These are phyloP conservation scores for Lamellibrachia satsuma DNA, from an alignment of 2,888 invertebrate genomes.

Conservation along the genomic window DNA sequence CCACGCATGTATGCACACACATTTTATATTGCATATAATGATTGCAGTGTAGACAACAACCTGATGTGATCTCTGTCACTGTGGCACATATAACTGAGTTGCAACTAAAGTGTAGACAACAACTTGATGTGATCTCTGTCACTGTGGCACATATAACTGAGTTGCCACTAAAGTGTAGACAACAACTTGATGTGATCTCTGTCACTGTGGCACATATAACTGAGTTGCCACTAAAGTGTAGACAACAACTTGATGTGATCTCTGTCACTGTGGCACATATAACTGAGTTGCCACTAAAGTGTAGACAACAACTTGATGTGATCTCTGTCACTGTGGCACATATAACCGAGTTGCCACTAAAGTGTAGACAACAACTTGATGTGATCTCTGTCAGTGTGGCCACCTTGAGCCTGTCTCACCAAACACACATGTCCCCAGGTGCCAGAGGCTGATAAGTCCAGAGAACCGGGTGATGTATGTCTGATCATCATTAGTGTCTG, in stretches of 20 bases:
- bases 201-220: not conserved
- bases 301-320: too few species aligned
- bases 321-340: too few species aligned
- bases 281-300: not conserved
- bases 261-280: not conserved
- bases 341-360: too few species aligned
- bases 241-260: too few species aligned
- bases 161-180: too few species aligned
- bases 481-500: not conserved
- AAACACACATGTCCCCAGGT: not conserved
- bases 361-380: too few species aligned
- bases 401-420: not conserved
- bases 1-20: not conserved
- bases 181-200: not conserved
- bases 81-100: not conserved
- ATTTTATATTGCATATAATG: not conserved
- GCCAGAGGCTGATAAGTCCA: not conserved
- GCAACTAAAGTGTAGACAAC: too few species aligned
- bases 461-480: not conserved
- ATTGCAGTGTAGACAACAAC: not conserved
- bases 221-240: too few species aligned
- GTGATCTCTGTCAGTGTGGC: too few species aligned
- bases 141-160: not conserved
- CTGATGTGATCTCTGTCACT: not conserved
- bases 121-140: not conserved